phyloP scores from a whole-genome alignment of 2,113 vertebrate species.

The Leptosomus discolor region DNA sequence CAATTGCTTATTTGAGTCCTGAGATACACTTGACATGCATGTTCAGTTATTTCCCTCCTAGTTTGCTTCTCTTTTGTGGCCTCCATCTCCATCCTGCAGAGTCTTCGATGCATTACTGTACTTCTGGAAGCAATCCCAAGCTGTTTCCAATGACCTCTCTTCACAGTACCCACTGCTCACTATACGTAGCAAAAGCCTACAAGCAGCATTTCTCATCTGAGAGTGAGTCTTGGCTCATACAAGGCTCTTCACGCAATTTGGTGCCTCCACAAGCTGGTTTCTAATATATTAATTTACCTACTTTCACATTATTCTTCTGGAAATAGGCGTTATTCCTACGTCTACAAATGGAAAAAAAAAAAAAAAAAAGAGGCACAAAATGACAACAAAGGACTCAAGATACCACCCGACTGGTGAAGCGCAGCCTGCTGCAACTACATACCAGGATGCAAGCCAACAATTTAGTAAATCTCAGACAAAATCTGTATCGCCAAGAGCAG shows the following conservation, averaged over 20 bases:
- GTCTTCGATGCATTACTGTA: background rate
- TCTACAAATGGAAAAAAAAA: background rate
- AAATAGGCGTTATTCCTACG: background rate
- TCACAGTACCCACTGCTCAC: background rate
- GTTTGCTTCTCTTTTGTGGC: background rate
- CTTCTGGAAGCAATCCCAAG: background rate
- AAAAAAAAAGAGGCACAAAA: background rate
- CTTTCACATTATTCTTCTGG: background rate
- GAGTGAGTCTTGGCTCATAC: accelerated
- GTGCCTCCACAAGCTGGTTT: background rate
- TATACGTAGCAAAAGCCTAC: background rate
- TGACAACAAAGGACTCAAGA: background rate
- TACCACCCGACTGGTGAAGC: background rate
- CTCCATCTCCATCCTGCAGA: background rate
- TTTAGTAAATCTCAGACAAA: background rate
- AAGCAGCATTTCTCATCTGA: background rate
- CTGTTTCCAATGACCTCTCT: background rate
- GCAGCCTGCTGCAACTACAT: background rate
- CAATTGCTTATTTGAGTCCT: background rate
- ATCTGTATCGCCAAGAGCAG: background rate
- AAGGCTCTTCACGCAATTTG: accelerated
- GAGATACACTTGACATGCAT: accelerated
- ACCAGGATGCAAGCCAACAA: accelerated
- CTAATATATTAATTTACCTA: background rate
- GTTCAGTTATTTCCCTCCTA: background rate